Percentiles rank a stretch among this genome's conserved stretches.
These are phyloP conservation scores for Morus bassanus DNA, from an alignment of 2,797 vertebrate genomes.

Conservation along the genomic window DNA sequence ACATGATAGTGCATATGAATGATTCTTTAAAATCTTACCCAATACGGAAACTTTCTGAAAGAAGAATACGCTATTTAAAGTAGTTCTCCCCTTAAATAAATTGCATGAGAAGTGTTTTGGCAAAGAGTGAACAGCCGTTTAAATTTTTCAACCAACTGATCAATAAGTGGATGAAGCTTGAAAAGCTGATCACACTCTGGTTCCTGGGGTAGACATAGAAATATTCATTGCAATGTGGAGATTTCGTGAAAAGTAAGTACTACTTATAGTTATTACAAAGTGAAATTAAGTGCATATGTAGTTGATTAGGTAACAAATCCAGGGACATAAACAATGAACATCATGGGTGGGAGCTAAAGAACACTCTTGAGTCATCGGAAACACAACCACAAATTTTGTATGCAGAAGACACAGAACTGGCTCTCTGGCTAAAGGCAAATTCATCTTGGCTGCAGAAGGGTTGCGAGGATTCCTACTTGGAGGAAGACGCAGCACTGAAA, in stretches of 20 bases:
- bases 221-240: neutral
- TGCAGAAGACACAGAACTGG: neutral
- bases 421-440: slow-evolving; percentile 9
- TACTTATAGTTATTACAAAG: neutral
- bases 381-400: neutral
- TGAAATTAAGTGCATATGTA: slow-evolving; percentile 35
- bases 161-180: slow-evolving; percentile 36
- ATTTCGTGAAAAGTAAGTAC: neutral
- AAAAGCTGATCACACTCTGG: neutral
- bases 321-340: slow-evolving; percentile 38
- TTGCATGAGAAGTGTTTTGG: neutral
- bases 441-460: neutral
- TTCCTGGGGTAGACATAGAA: neutral
- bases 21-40: neutral
- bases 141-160: slow-evolving; percentile 40
- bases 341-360: slow-evolving; percentile 40
- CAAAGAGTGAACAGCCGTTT: neutral
- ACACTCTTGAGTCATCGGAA: neutral
- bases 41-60: neutral
- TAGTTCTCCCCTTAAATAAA: neutral
- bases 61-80: neutral
- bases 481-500: neutral
- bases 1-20: neutral
- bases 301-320: slow-evolving; percentile 32
- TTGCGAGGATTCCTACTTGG: neutral